Evolutionary conservation across 2,113 vertebrate genomes (phyloP), one percentile per base, ranked within the genome.

Genomic region (Callopanchax toddi): DNA sequence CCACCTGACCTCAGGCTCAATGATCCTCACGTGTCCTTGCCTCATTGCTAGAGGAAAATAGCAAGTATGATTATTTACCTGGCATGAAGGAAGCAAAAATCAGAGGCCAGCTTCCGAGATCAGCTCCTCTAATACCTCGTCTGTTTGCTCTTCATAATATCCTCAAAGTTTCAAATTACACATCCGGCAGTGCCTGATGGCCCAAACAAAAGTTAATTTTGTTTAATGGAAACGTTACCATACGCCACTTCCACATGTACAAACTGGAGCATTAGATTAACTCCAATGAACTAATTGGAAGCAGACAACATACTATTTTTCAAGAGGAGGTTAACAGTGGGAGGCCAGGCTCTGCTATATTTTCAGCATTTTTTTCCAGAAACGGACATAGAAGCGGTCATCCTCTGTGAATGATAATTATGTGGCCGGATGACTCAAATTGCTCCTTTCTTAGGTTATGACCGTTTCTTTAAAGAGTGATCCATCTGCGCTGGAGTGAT

Each of bases 141-240:
- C 81, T 87, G 83, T 91, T 90, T 89, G 87, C 82, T 88, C 89
- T 67, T 81, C 83, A 87, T 89, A 89, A 93, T 87, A 91, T 91
- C 90, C 91, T 91, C 90, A 82, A 89, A 69, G 89, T 89, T 75
- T 92, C 88, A 60, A 50, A 58, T 92, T 92, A 87, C 90, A 91
- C 86, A 91, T 92, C 91, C 89, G 91, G 89, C 88, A 85, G 82
- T 37, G 84, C 78, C 78, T 89, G 79, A 78, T 83, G 85, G 88
- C 82, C 89, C 87, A 91, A 92, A 93, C 91, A 93, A 91, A 91
- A 85, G 86, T 89, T 91, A 88, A 89, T 91, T 91, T 90, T 92
- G 90, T 90, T 91, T 88, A 91, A 92, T 89, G 88, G 86, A 92
- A 93, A 91, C 81, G 86, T 87, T 91, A 79, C 90, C 92, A 90